phyloP scores from a whole-genome alignment of 2,888 invertebrate species.

The Dolomedes plantarius region DNA sequence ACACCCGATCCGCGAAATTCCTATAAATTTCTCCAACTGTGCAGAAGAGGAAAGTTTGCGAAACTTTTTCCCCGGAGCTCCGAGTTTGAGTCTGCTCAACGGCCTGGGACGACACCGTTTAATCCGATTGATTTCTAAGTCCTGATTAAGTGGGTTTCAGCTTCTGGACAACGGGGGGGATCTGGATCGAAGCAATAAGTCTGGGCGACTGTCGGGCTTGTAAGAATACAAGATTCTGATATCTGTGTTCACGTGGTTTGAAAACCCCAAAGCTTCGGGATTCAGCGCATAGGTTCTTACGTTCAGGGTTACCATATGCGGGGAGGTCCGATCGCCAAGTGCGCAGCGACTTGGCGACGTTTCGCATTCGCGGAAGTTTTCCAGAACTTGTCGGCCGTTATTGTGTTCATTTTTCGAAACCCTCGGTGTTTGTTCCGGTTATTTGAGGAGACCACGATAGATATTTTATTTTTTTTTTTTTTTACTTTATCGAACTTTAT shows the following conservation, averaged over 20 bases:
- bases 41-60: not conserved
- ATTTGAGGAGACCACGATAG: no score
- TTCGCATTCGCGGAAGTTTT: not conserved
- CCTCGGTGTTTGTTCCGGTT: no score
- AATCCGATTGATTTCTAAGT: not conserved
- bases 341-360: constrained; percentile 22
- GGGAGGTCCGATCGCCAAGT: constrained; percentile 45
- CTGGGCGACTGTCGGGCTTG: constrained; percentile 28
- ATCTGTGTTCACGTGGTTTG: constrained; percentile 65
- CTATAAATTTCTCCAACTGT: not conserved
- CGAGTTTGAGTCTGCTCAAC: not conserved
- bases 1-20: not conserved
- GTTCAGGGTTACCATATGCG: constrained; percentile 49
- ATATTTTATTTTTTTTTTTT: no score
- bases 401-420: no score
- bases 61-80: not conserved
- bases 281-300: constrained; percentile 69
- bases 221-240: constrained; percentile 61
- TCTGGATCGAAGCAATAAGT: not conserved
- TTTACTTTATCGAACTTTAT: no score
- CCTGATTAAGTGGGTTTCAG: not conserved
- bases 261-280: constrained; percentile 63
- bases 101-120: not conserved
- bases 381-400: no score
- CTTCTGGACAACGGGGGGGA: not conserved